Evolutionary conservation across 2,888 invertebrate species (phyloP), one percentile per base, ranked within the genome.

Genomic region (Cheilosia soror): DNA sequence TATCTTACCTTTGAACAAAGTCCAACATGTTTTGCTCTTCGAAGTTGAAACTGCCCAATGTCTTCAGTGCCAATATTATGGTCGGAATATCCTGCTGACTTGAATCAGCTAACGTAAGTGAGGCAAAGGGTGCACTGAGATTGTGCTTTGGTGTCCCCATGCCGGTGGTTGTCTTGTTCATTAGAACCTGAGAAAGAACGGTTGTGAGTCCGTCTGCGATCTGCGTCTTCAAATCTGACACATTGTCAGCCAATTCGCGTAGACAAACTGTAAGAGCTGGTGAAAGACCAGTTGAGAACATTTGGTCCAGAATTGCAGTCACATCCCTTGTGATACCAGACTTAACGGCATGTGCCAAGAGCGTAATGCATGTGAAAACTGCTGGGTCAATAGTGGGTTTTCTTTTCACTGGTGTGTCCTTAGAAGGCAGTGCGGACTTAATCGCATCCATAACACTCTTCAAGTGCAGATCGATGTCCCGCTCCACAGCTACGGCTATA

Each of bases 171-270:
- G 96, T 96, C 90, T 97, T 96, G 89, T 97, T 97, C 95, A 98
- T 96, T 71, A 99, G 92, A 62, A 98, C 96, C 89, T 97, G 94
- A 2, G 98, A 98, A 5, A 99, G 93, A 94, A 98, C 98, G 89
- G 97, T 96, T 73, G 99, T 93, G 29, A 99, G 93, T 0, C 99
- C 98, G 90, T 98, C 97, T 60, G 98, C 98, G 89, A 99, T 98
- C 90, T 97, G 96, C 65, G 95, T 94, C 92, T 97, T 98, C 15
- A 99, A 93, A 60, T 95, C 94, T 0, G 99, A 98, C 57, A 99
- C 96, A 90, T 96, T 96, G 87, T 95, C 95, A 27, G 98, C 98
- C 53, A 99, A 93, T 92, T 99, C 98, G 85, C 97, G 94, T 33
- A 99, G 93, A 71, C 98, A 97, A 44, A 97, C 96, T 0, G 98